Conservation (phyloP, 2,888 invertebrate genomes). For the Aleiodes alternator region DNA sequence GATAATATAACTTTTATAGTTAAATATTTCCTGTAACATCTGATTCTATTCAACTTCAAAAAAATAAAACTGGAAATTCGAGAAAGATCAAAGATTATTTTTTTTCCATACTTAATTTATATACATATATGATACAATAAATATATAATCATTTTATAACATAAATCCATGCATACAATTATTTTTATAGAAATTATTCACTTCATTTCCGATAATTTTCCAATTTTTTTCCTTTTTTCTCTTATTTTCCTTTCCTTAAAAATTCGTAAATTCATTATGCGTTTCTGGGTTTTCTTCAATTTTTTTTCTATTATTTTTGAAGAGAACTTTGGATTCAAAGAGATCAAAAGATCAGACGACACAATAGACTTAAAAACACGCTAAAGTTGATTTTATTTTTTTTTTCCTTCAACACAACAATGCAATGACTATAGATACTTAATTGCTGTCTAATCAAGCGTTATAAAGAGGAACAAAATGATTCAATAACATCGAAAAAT, state of each 20-base stretch:
- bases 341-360: constrained; percentile 6
- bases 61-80: neutral
- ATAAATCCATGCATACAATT: constrained; percentile 52
- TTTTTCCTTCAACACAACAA: neutral
- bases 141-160: constrained; percentile 60
- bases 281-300: neutral
- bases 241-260: neutral
- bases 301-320: neutral
- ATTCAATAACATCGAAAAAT: constrained; percentile 9
- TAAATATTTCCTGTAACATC: too few relatives aligned
- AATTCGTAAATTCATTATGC: constrained; percentile 14
- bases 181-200: constrained; percentile 2
- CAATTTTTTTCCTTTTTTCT: neutral
- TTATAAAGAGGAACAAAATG: neutral
- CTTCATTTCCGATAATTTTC: neutral
- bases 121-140: constrained; percentile 63
- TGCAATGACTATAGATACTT: neutral
- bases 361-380: constrained; percentile 7
- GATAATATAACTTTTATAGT: too few relatives aligned
- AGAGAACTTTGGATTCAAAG: neutral
- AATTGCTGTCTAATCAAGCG: neutral
- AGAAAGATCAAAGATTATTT: neutral
- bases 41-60: too few relatives aligned
- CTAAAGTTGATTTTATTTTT: neutral
- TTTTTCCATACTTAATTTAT: constrained; percentile 60